Evolutionary conservation across 2,113 vertebrate species (phyloP).

Genomic region (Anolis carolinensis): DNA sequence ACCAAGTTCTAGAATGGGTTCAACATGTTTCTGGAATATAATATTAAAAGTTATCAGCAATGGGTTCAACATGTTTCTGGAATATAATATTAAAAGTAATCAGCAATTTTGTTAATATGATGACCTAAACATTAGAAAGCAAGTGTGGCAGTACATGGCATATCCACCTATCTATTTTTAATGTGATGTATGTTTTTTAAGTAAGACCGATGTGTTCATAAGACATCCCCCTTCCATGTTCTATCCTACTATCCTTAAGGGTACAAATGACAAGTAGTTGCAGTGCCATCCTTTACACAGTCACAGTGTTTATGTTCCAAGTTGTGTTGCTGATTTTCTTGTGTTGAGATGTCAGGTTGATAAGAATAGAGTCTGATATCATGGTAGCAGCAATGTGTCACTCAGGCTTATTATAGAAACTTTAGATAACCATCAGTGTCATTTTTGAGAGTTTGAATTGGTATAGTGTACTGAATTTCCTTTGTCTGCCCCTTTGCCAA

Average conservation of each 20-base stretch:
- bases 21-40: neutral
- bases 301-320: conserved; percentile 20
- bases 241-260: conserved; percentile 14
- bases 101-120: too few species aligned
- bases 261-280: neutral
- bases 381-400: conserved; percentile 7
- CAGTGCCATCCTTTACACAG: conserved; percentile 1
- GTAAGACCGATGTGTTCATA: neutral
- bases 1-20: too few species aligned
- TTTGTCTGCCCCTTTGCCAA: conserved; percentile 33
- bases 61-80: neutral
- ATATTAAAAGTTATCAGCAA: neutral
- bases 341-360: conserved; percentile 14
- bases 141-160: neutral
- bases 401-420: conserved; percentile 35
- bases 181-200: neutral
- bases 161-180: neutral
- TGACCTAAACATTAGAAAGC: neutral
- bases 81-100: neutral
- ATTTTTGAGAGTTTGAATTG: neutral
- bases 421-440: fast-evolving
- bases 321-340: conserved; percentile 25
- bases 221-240: conserved; percentile 6
- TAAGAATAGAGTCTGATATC: conserved; percentile 3
- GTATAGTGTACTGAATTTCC: neutral